Evolutionary conservation across 2,888 invertebrate genomes (phyloP), one percentile per base, ranked within the genome.

Genomic region (Spodoptera littoralis): DNA sequence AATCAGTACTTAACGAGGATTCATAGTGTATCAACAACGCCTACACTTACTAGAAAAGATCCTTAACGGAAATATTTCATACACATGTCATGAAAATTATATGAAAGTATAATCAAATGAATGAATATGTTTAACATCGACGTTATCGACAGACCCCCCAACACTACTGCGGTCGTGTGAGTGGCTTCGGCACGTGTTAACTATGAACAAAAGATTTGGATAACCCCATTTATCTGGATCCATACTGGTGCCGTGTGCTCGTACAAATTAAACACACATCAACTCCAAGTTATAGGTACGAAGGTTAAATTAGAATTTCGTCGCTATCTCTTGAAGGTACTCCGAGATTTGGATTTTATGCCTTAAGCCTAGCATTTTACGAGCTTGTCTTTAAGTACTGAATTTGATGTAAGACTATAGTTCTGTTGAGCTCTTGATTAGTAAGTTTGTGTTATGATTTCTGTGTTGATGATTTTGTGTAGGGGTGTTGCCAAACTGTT

Each of bases 201-300:
- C 70, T 67, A 66, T 57, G 79, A 72, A 79, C 79, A 79, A 79
- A 79, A 79, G 81, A 79, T 79, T 80, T 76, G 79, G 63, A 78
- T 73, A 73, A 72, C 68, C 70, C 71, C 60, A 80, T 78, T 79
- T 80, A 80, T 80, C 59, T 70, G 49, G 41, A 69, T 36, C 46
- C 22, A 43, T 50, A 62, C 47, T 56, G 52, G 61, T 59, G 65
- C 60, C 61, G 65, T 60, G 46, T 60, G 60, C 73, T 70, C 59
- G 24, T 52, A 71, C 73, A 69, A 76, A 80, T 74, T 74, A 76
- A 73, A 70, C 65, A 67, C 69, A 58, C 60, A 75, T 76, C 62
- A 76, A 74, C 73, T 58, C 66, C 72, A 66, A 76, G 79, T 75
- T 68, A 76, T 73, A 41, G 36, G 24, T 43, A 42, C 47, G 42